A percentile compares a stretch with the other conserved stretches of the same genome.
Conservation (phyloP, 2,797 vertebrate species). For the Paramormyrops hopkinsi region DNA sequence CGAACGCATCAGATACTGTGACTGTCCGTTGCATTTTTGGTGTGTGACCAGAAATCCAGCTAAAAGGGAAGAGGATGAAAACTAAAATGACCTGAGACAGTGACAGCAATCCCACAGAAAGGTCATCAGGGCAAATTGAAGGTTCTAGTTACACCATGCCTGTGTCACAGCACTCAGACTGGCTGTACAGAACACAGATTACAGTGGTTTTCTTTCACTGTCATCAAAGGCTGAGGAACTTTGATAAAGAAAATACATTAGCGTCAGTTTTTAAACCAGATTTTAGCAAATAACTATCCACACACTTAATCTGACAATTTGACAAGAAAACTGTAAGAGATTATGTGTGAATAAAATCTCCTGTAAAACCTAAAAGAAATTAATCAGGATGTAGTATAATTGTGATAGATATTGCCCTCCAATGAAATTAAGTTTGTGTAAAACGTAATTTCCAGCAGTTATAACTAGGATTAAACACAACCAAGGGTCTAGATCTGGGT, state of each 20-base stretch:
- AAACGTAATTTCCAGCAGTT: background rate
- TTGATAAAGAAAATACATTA: background rate
- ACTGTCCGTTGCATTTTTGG: background rate
- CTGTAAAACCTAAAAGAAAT: background rate
- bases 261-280: background rate
- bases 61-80: background rate
- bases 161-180: background rate
- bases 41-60: background rate
- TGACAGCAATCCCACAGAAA: background rate
- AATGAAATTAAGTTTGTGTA: background rate
- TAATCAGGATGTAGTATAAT: background rate
- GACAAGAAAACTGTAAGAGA: background rate
- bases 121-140: background rate
- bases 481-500: background rate
- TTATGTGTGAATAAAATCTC: background rate
- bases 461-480: background rate
- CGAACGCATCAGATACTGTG: background rate
- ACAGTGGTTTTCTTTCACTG: background rate
- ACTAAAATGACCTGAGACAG: background rate
- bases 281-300: background rate
- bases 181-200: background rate
- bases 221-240: conserved; percentile 5
- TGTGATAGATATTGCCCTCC: background rate
- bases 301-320: background rate
- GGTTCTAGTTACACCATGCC: background rate